phyloP scores from a whole-genome alignment of 2,888 invertebrate genomes.

The Dilophus febrilis region DNA sequence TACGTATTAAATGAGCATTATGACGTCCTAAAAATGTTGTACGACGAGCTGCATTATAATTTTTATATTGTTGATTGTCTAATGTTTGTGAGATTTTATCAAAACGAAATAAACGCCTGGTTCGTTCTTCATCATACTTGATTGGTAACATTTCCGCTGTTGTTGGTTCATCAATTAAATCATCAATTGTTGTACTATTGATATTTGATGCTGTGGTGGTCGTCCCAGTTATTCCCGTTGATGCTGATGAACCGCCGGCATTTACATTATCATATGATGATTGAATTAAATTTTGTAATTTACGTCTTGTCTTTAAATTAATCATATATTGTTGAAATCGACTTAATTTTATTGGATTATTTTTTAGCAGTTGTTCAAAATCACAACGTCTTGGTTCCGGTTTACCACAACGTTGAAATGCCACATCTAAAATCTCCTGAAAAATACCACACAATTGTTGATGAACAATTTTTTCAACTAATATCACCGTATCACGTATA shows the following conservation, averaged over 20 bases:
- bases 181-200: too few relatives aligned
- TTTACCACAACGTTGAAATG: slow-evolving; percentile 44
- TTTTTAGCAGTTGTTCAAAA: slow-evolving; percentile 66
- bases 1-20: slow-evolving; percentile 37
- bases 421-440: slow-evolving; percentile 54
- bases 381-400: slow-evolving; percentile 39
- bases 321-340: slow-evolving; percentile 57
- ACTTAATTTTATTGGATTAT: slow-evolving; percentile 59
- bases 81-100: slow-evolving; percentile 40
- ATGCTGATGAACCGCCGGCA: slow-evolving; percentile 36
- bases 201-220: too few relatives aligned
- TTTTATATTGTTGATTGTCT: slow-evolving; percentile 47
- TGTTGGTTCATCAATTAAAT: slow-evolving; percentile 27
- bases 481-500: slow-evolving; percentile 58
- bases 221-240: too few relatives aligned
- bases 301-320: slow-evolving; percentile 33
- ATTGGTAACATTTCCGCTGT: slow-evolving; percentile 21
- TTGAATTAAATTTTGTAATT: slow-evolving; percentile 21
- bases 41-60: slow-evolving; percentile 62
- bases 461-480: slow-evolving; percentile 69
- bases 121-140: slow-evolving; percentile 26
- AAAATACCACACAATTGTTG: slow-evolving; percentile 64
- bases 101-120: slow-evolving; percentile 34
- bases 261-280: slow-evolving; percentile 29
- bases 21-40: slow-evolving; percentile 47